Evolutionary conservation across 2,797 vertebrate species (phyloP).

Genomic region (Labroides dimidiatus): DNA sequence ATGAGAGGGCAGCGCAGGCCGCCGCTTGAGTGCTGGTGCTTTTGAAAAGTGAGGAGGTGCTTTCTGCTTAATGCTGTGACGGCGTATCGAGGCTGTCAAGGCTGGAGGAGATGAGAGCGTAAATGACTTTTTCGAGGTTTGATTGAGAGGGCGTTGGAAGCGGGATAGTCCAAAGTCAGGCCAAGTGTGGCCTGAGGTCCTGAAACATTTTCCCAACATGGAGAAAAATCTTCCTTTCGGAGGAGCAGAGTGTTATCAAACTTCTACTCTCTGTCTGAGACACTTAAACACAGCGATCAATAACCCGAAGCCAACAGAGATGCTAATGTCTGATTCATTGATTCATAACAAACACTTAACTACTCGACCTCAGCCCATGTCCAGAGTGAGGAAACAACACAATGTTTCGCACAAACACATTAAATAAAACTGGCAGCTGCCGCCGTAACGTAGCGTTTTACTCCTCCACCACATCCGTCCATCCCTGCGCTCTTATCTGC

Average conservation of each 20-base stretch:
- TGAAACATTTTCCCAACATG: no score
- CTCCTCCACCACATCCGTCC: constrained; percentile 7
- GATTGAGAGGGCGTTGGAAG: no score
- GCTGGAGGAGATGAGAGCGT: no score
- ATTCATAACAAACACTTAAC: constrained; percentile 27
- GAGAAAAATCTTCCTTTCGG: no score
- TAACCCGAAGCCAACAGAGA: constrained; percentile 35
- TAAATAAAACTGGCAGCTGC: constrained; percentile 36
- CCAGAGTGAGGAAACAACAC: constrained; percentile 12
- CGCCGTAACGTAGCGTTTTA: constrained; percentile 30
- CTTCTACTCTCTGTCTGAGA: constrained; percentile 1
- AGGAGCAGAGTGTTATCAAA: neutral
- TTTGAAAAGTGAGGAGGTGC: constrained; percentile 2
- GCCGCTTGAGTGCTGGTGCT: neutral
- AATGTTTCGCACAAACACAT: constrained; percentile 23
- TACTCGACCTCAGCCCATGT: constrained; percentile 5
- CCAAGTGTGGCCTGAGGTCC: no score
- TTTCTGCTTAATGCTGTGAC: no score
- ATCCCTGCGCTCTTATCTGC: constrained; percentile 2
- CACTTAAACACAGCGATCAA: constrained; percentile 33
- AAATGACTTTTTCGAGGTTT: no score
- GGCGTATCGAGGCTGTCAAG: no score
- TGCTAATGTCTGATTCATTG: constrained; percentile 40
- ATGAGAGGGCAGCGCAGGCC: constrained; percentile 23
- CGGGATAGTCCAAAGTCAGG: no score